A percentile compares a stretch with the other conserved stretches of the same genome.
These are phyloP conservation scores for Pluvialis apricaria DNA, from an alignment of 2,113 vertebrate species.

Conservation along the genomic window DNA sequence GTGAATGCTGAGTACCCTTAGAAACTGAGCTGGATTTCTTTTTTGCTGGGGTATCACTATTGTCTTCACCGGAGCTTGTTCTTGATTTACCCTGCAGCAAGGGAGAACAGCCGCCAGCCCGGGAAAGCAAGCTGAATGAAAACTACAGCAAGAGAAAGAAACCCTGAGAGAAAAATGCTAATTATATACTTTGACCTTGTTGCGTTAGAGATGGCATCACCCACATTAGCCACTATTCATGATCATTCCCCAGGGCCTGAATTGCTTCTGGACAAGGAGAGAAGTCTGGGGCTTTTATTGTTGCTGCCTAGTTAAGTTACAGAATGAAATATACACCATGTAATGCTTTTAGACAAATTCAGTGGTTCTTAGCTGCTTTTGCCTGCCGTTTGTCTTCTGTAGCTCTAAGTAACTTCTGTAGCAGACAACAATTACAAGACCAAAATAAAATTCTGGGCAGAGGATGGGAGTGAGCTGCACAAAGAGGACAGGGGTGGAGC, in stretches of 20 bases:
- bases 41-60: not conserved
- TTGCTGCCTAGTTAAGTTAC: constrained; percentile 45
- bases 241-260: not conserved
- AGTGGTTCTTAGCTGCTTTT: constrained; percentile 16
- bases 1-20: not conserved
- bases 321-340: constrained; percentile 54
- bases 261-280: constrained; percentile 34
- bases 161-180: constrained; percentile 35
- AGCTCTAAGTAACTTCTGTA: constrained; percentile 8
- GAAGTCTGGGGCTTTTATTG: constrained; percentile 21
- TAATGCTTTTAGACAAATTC: constrained; percentile 50
- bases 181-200: constrained; percentile 45
- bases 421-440: not conserved
- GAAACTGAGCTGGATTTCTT: not conserved
- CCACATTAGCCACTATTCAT: constrained; percentile 24
- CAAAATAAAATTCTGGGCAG: not conserved
- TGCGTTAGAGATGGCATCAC: constrained; percentile 6
- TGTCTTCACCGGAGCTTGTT: not conserved
- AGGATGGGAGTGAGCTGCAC: not conserved
- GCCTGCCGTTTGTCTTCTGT: constrained; percentile 20
- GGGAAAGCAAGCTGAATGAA: not conserved
- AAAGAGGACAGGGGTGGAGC: not conserved
- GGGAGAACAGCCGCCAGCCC: not conserved
- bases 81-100: not conserved
- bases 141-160: not conserved